Conservation (phyloP, 2,797 vertebrate species). For the Lagorchestes hirsutus region DNA sequence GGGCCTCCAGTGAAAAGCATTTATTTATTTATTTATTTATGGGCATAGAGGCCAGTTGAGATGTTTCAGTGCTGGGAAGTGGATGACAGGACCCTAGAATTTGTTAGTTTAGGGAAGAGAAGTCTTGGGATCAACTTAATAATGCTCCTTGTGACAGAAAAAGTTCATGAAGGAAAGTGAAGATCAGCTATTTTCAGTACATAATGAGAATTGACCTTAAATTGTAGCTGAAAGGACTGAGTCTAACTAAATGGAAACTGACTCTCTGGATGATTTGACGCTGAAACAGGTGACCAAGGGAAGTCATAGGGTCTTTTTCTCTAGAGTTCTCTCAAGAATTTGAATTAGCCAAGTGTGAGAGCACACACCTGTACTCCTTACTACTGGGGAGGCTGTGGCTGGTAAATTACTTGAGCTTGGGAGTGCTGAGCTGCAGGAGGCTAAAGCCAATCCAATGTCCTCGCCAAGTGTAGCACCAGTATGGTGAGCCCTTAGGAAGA, state of each 20-base stretch:
- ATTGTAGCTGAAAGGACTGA: background rate
- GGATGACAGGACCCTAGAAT: background rate
- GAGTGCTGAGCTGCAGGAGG: background rate
- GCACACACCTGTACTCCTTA: background rate
- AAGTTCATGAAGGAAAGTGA: background rate
- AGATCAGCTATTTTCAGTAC: background rate
- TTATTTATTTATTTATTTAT: no score
- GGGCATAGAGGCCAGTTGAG: background rate
- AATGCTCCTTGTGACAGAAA: background rate
- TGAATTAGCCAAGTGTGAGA: background rate
- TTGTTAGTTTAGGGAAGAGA: background rate
- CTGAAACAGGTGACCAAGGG: background rate
- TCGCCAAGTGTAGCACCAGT: background rate
- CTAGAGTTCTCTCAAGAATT: conserved; percentile 5
- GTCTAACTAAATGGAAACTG: background rate
- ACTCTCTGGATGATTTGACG: background rate
- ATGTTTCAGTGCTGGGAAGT: background rate
- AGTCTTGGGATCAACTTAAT: background rate
- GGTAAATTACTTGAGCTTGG: background rate
- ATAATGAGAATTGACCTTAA: conserved; percentile 3
- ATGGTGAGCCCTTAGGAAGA: background rate
- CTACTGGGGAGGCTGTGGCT: background rate
- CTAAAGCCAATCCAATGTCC: background rate
- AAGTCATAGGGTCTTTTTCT: background rate
- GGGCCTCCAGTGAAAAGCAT: background rate